Evolutionary conservation across 30 jellyfish, hydroid and myxozoan species (phyloP).

Genomic region (Catostylus mosaicus): DNA sequence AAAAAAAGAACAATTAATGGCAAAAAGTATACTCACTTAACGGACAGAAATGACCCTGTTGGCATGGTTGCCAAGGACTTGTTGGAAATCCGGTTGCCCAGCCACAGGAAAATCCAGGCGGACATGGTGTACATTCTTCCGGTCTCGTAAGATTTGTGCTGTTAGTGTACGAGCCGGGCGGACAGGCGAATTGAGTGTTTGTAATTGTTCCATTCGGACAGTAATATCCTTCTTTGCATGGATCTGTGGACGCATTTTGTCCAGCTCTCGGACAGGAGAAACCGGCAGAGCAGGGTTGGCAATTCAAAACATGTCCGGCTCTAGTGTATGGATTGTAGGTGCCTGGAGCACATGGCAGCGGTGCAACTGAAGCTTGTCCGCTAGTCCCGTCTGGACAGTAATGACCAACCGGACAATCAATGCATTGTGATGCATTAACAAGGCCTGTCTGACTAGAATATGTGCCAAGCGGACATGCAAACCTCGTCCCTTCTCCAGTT

Average conservation of each 20-base stretch:
- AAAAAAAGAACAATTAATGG: background rate
- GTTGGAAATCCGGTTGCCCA: conserved; percentile 96
- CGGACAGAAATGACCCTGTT: conserved; percentile 95
- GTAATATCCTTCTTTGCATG: conserved; percentile 85
- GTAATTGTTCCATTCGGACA: conserved; percentile 95
- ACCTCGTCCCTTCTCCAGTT: conserved; percentile 82
- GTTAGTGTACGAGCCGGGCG: conserved; percentile 97
- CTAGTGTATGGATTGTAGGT: conserved; percentile 76
- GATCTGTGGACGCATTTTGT: conserved; percentile 60
- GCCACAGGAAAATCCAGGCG: conserved; percentile 89
- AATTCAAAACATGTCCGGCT: conserved; percentile 81
- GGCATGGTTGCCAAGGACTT: conserved; percentile 90
- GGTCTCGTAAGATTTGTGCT: conserved; percentile 79
- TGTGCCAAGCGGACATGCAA: conserved; percentile 93
- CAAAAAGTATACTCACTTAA: conserved; percentile 47
- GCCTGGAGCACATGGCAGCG: conserved; percentile 98
- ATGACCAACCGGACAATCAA: conserved; percentile 96
- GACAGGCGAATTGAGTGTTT: conserved; percentile 87
- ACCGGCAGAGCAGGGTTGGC: conserved; percentile 95
- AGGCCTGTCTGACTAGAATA: conserved; percentile 71
- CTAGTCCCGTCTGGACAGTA: conserved; percentile 95
- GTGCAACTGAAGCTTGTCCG: conserved; percentile 84
- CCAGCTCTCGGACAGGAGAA: conserved; percentile 92
- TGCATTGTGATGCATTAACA: conserved; percentile 77
- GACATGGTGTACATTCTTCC: conserved; percentile 93